Conservation (phyloP, 2,888 invertebrate genomes). For the Erebia aethiops region DNA sequence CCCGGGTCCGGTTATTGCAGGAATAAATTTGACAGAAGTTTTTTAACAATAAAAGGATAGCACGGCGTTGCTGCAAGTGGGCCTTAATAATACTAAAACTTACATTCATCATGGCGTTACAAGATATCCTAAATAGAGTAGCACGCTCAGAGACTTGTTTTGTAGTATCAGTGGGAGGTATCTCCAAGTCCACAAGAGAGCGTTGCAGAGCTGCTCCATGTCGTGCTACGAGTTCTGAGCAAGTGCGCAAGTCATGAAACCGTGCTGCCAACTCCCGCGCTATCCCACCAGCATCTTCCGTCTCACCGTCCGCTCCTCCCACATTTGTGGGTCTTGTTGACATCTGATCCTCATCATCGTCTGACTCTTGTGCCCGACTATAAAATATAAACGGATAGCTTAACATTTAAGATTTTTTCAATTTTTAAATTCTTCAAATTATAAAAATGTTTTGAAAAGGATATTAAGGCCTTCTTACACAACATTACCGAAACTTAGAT, state of each 20-base stretch:
- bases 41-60: too few relatives aligned
- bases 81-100: constrained; percentile 46
- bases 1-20: too few relatives aligned
- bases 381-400: not conserved
- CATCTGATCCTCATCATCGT: constrained; percentile 88
- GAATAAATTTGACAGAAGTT: too few relatives aligned
- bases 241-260: constrained; percentile 95
- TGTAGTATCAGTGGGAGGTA: constrained; percentile 88
- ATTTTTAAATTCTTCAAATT: not conserved
- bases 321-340: constrained; percentile 70
- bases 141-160: constrained; percentile 97
- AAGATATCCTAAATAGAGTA: constrained; percentile 97
- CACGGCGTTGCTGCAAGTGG: too few relatives aligned
- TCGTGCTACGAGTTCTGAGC: constrained; percentile 94
- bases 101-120: constrained; percentile 97
- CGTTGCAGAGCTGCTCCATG: constrained; percentile 93
- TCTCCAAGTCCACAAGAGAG: constrained; percentile 90
- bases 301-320: constrained; percentile 81
- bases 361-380: constrained; percentile 87
- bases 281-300: constrained; percentile 83
- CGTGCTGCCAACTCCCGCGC: constrained; percentile 87
- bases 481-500: too few relatives aligned
- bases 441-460: too few relatives aligned
- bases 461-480: too few relatives aligned
- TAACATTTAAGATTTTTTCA: not conserved